Base-by-base conservation (phyloP, 2,113 vertebrate species). In the Neolamprologus sp. region DNA sequence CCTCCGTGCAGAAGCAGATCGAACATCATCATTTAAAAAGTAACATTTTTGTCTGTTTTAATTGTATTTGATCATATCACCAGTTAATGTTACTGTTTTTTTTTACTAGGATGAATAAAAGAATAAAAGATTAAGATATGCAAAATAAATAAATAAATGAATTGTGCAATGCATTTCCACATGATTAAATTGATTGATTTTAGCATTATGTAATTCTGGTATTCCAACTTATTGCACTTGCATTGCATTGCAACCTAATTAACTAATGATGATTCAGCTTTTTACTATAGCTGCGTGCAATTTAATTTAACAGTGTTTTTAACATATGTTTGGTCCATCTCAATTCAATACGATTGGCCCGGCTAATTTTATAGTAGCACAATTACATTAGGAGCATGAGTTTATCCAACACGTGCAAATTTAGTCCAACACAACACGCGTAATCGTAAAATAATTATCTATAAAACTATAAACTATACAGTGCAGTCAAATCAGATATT, bases 351-450 rank as follows among this genome's bases (percentile, higher is more conserved):
- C 4, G 3, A 37, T 37, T 37, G 60, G 4, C 1, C n/a, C 12
- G 0, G 35, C 35, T 71, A 40, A 23, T 23, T 71, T 42, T 23
- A 71, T 42, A 6, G 65, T 23, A 40, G 35, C n/a, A 16, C n/a
- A 71, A 71, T 42, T 23, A 23, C n/a, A 42, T 23, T 23, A 71
- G 12, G 12, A 42, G 3, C 35, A 23, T 9, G 35, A 42, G 7
- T 71, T 42, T 23, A 6, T 42, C 7, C 35, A 71, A 42, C 35
- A 14, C 7, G 8, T 42, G 7, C n/a, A 71, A 71, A 71, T 42
- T 16, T 23, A 42, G 35, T 71, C 65, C n/a, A 71, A 2, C 12
- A 71, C n/a, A 9, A 40, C 0, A 0, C 2, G 0, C 3, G 2
- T 21, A 21, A 68, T 65, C 6, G 2, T 65, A 65, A 65, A 65